Percentiles rank a stretch among this genome's conserved stretches.
phyloP scores from a whole-genome alignment of 1,140 invertebrate genomes.

The Hestina assimilis region DNA sequence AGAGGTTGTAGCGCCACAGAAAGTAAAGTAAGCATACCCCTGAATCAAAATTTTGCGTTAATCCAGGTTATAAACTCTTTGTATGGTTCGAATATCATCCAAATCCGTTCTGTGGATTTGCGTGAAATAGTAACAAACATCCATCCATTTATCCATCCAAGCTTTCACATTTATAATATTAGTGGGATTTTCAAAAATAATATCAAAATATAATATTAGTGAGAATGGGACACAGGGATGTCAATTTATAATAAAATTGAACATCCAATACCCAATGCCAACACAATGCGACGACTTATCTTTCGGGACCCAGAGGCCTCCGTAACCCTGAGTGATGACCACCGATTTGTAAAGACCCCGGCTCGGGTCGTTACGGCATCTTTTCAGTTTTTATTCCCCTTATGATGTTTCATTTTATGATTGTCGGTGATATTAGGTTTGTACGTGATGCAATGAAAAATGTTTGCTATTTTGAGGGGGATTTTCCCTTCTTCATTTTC shows the following conservation, averaged over 20 bases:
- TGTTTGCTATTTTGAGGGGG: conserved; percentile 38
- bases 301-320: conserved; percentile 41
- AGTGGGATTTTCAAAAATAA: not conserved
- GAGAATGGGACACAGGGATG: not conserved
- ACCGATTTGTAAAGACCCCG: conserved; percentile 70
- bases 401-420: conserved; percentile 74
- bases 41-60: too few relatives aligned
- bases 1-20: too few relatives aligned
- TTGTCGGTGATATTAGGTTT: conserved; percentile 59
- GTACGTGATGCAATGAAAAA: conserved; percentile 52
- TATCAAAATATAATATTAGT: too few relatives aligned
- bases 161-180: not conserved
- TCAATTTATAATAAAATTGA: conserved; percentile 9
- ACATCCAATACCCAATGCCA: conserved; percentile 24
- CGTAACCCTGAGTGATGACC: conserved; percentile 70
- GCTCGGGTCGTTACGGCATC: conserved; percentile 59
- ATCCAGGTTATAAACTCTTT: too few relatives aligned
- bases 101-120: too few relatives aligned
- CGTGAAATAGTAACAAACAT: too few relatives aligned
- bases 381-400: conserved; percentile 74
- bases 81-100: too few relatives aligned
- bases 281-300: conserved; percentile 69
- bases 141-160: too few relatives aligned
- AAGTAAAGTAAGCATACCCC: too few relatives aligned
- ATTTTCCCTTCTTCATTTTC: conserved; percentile 28